Evolutionary conservation across 2,797 vertebrate genomes (phyloP), one percentile per base, ranked within the genome.

Genomic region (Meriones psammophilus): DNA sequence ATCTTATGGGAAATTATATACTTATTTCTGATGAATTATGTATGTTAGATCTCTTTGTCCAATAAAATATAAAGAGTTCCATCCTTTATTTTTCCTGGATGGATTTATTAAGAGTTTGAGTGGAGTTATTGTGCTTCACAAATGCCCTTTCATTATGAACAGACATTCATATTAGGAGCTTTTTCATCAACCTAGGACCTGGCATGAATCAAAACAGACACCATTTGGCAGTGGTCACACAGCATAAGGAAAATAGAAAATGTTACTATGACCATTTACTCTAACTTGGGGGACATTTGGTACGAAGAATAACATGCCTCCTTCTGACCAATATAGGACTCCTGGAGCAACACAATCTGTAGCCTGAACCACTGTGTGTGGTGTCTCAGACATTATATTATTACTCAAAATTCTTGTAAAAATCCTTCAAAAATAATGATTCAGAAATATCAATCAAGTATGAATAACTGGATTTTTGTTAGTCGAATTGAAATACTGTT

Each of bases 31-130:
- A 8, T 88, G 14, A 92, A 83, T 1, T 74, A 3, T 78, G 7
- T 46, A 91, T n/a, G 92, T 64, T 84, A 74, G 87, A 92, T 74
- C 58, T 62, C 13, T 46, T 33, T 95, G 8, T 50, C 9, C 36
- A 88, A 74, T 80, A 71, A 89, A 85, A 54, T 54, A 92, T n/a
- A 92, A 76, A 64, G 30, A 84, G 8, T 71, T 71, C 13, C 7
- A 91, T 94, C 18, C 24, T 84, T 33, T 69, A 42, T 22, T 94
- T 71, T 90, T n/a, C 88, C 10, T 88, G 3, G 4, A 33, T 81
- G n/a, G 46, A 64, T 92, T 77, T 26, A 60, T 69, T 74, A 89
- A 50, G 46, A 87, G 9, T 8, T 69, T 77, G 12, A 1, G 1
- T 50, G 0, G 42, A 36, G 24, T 88, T 97, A 78, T 2, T 79